phyloP scores from a whole-genome alignment of 2,113 vertebrate genomes.

The Seriola rivoliana region DNA sequence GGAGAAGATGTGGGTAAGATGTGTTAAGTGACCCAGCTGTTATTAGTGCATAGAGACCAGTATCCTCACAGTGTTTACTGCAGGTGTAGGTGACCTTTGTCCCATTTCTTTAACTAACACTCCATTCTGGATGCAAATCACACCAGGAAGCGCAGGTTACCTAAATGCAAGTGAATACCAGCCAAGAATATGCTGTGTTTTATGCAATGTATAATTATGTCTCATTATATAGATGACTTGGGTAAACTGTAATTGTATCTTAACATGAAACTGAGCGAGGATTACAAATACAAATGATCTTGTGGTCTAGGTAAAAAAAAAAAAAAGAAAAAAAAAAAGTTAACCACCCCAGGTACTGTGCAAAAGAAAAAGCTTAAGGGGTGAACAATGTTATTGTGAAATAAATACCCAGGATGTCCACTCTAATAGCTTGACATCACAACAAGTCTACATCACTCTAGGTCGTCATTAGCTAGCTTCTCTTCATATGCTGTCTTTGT shows the following conservation, averaged over 20 bases:
- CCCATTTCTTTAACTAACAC: neutral
- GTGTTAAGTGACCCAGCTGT: slow-evolving; percentile 37
- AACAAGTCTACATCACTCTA: slow-evolving; percentile 5
- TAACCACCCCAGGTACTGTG: neutral
- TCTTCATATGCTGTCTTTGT: neutral
- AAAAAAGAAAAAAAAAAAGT: neutral
- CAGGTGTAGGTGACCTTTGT: no score
- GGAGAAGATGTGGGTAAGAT: slow-evolving; percentile 34
- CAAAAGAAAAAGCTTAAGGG: neutral
- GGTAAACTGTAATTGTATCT: slow-evolving; percentile 65
- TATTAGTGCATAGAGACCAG: slow-evolving; percentile 24
- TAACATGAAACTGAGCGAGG: slow-evolving; percentile 48
- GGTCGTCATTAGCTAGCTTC: neutral
- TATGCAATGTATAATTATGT: slow-evolving; percentile 65
- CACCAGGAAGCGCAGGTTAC: slow-evolving; percentile 28
- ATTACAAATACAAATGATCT: slow-evolving; percentile 27
- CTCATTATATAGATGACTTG: slow-evolving; percentile 60
- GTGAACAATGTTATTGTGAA: neutral
- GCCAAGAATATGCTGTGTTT: slow-evolving; percentile 62
- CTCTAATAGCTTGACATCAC: neutral
- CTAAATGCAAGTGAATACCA: slow-evolving; percentile 46
- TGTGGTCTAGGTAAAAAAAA: neutral
- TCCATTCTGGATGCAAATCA: neutral
- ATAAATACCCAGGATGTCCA: neutral
- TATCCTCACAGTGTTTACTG: slow-evolving; percentile 3